Base-by-base conservation (phyloP, 2,888 invertebrate species). In the Torymus auratus region DNA sequence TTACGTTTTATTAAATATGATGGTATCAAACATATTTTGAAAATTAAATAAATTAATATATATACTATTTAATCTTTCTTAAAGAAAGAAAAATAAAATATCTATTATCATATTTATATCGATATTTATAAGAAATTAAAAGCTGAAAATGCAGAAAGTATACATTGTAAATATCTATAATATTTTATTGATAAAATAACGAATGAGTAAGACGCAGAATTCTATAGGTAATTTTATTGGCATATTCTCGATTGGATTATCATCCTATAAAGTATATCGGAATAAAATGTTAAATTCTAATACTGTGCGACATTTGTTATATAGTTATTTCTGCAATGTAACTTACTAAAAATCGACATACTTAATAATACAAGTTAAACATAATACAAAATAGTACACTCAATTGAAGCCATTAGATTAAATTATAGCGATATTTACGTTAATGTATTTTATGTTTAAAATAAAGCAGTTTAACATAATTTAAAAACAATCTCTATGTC, bases 91-190 rank as follows among this genome's bases (percentile, higher is more conserved):
- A 73, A 68, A 67, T 41, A 64, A 60, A 65, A 20, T 67, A 60
- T 72, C 55, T 77, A 64, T 67, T 17, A 61, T 65, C 23, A 72
- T 73, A 73, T 69, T 75, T 75, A 75, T 73, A 74, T 28, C 15
- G 11, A 64, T 74, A 73, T 23, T 58, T 60, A 62, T 75, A 75
- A 65, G 2, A 61, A 79, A 50, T n/a, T 28, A 64, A 74, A 74
- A 52, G 5, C 20, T 75, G 15, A 70, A 70, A 75, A 67, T 67
- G 41, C 79, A 65, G 75, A 80, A 71, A 71, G 75, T 80, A 75
- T 74, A 71, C 65, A 74, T 67, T 80, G 80, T 80, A 80, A 71
- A 80, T 80, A 76, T 67, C 60, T 75, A 20, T 65, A 55, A 80
- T 55, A 61, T 71, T 76, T 60, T 80, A 69, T 41, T 28, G 56